Conservation (phyloP, 2,888 invertebrate species). For the Agrotis segetum region DNA sequence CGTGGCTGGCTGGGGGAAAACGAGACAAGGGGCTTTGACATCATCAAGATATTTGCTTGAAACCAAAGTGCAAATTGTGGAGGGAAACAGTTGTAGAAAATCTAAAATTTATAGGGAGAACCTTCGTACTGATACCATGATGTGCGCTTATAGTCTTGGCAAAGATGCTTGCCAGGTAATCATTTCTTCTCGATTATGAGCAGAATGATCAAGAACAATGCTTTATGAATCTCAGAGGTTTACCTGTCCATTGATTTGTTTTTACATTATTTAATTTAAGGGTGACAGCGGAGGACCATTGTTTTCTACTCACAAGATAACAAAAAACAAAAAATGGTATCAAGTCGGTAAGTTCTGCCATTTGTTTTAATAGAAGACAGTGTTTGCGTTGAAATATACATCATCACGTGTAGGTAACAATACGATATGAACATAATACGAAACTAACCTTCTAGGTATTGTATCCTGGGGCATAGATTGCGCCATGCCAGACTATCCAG, state of each 20-base stretch:
- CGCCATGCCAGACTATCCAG: constrained; percentile 91
- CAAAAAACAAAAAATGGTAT: constrained; percentile 88
- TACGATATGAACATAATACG: not conserved
- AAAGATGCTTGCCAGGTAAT: constrained; percentile 92
- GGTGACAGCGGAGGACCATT: constrained; percentile 94
- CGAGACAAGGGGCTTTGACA: constrained; percentile 79
- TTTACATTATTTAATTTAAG: constrained; percentile 74
- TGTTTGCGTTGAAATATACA: not conserved
- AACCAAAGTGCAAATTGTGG: constrained; percentile 87
- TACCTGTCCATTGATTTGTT: not conserved
- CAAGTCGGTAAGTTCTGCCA: constrained; percentile 90
- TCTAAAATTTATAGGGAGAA: constrained; percentile 84
- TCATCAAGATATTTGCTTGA: constrained; percentile 87
- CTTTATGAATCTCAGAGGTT: not conserved
- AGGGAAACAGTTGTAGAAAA: constrained; percentile 76
- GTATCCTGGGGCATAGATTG: constrained; percentile 94
- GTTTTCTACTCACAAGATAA: constrained; percentile 84
- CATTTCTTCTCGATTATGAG: constrained; percentile 7
- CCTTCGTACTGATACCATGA: constrained; percentile 84
- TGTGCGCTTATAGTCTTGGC: constrained; percentile 92
- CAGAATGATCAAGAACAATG: not conserved
- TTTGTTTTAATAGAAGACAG: not conserved
- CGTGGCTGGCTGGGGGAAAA: constrained; percentile 89
- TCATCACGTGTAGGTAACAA: not conserved
- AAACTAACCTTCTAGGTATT: constrained; percentile 84